A percentile compares a stretch with the other conserved stretches of the same genome.
Evolutionary conservation across 2,888 invertebrate genomes (phyloP).

Genomic region (Drosophila flavopinicola): DNA sequence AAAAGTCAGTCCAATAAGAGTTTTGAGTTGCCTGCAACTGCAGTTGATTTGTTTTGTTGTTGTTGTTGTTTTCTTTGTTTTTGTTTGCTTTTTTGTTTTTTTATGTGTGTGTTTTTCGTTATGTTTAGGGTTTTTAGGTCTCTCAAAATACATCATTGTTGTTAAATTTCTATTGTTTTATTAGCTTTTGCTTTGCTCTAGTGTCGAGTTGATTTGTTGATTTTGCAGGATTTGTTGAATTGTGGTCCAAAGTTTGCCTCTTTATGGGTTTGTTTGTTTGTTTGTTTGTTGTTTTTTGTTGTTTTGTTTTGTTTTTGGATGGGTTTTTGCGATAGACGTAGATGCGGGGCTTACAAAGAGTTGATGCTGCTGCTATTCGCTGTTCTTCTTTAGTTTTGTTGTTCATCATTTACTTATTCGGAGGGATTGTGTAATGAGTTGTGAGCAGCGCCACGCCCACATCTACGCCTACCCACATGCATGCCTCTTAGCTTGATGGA

Average conservation of each 20-base stretch:
- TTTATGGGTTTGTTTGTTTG: slow-evolving; percentile 59
- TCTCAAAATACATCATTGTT: slow-evolving; percentile 70
- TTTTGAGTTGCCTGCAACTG: slow-evolving; percentile 82
- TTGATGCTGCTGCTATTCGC: slow-evolving; percentile 21
- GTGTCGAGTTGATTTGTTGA: slow-evolving; percentile 58
- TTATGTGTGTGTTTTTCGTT: slow-evolving; percentile 44
- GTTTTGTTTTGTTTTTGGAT: slow-evolving; percentile 23
- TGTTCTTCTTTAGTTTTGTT: slow-evolving; percentile 40
- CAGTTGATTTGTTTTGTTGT: slow-evolving; percentile 76
- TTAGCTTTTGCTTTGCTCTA: slow-evolving; percentile 19
- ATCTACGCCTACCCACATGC: slow-evolving; percentile 40
- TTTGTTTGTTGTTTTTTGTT: slow-evolving; percentile 32
- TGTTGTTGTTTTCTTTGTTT: slow-evolving; percentile 38
- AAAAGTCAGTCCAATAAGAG: slow-evolving; percentile 80
- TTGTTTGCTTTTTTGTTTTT: slow-evolving; percentile 41
- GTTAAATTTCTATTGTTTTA: slow-evolving; percentile 30
- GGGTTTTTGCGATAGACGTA: slow-evolving; percentile 26
- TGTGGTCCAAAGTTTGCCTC: slow-evolving; percentile 80
- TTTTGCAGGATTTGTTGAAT: slow-evolving; percentile 68
- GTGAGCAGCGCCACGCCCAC: slow-evolving; percentile 48
- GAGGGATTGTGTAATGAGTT: slow-evolving; percentile 75
- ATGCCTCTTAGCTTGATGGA: slow-evolving; percentile 37
- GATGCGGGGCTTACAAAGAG: slow-evolving; percentile 30
- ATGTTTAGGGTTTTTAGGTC: slow-evolving; percentile 49
- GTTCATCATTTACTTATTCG: slow-evolving; percentile 63